Evolutionary conservation across 2,113 vertebrate genomes (phyloP), one percentile per base, ranked within the genome.

Genomic region (Origma solitaria): DNA sequence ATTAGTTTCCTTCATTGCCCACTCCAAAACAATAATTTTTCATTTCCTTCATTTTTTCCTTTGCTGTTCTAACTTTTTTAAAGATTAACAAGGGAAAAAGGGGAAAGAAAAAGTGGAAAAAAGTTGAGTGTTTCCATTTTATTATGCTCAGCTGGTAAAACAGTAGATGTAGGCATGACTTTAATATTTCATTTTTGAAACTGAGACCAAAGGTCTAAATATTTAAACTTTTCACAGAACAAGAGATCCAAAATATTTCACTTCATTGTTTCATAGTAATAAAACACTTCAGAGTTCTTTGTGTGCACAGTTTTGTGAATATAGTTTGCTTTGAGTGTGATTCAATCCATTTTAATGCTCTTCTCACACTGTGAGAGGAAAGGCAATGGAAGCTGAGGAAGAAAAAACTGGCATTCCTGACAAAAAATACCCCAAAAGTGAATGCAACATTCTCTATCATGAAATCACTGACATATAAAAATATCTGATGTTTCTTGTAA

Each of bases 111-210:
- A 51, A 38, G 7, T 73, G 78, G 72, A 68, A 82, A 86, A 71
- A 10, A 49, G 19, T 21, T 30, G 17, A 60, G 23, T 19, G 24
- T 22, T 83, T 81, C 56, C 13, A 86, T 88, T 94, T 94, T 94
- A 88, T 76, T 80, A 37, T 60, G 14, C 45, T 95, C 60, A 66
- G 38, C 61, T 93, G 73, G 56, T 87, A 71, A 91, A 94, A 54
- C 42, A 68, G 16, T 16, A 18, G 30, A 45, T 19, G 25, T 40
- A 60, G 31, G 24, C 35, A 76, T 22, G 25, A 78, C 13, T 82
- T 71, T 69, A 90, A 15, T 53, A 84, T 75, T 87, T 96, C 5
- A 31, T 75, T 86, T 89, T 66, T 75, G 33, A 91, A 88, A 94
- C 30, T 40, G n/a, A 71, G 62, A 85, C 45, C 20, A 42, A 27